Conservation (phyloP, 1,140 invertebrate genomes). For the Daktulosphaira vitifoliae region DNA sequence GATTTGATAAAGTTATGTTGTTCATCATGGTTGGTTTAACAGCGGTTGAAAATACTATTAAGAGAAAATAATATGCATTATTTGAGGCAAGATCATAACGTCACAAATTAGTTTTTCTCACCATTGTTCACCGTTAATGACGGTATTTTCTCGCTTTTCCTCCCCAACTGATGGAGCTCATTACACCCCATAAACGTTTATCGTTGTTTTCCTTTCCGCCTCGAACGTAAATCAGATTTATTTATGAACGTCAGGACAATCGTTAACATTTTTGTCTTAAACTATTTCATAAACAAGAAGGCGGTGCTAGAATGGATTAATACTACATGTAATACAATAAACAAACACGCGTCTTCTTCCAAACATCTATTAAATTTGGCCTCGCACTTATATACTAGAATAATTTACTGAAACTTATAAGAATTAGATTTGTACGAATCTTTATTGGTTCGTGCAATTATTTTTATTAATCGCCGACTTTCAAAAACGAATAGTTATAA, state of each 20-base stretch:
- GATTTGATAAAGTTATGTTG: constrained; percentile 9
- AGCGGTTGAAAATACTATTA: not conserved
- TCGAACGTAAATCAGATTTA: constrained; percentile 6
- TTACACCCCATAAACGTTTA: constrained; percentile 15
- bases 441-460: no score
- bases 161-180: not conserved
- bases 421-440: no score
- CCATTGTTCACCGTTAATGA: constrained; percentile 18
- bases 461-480: no score
- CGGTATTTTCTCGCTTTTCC: constrained; percentile 7
- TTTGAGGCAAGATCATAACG: not conserved
- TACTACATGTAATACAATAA: no score
- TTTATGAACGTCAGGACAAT: constrained; percentile 10
- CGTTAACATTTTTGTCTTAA: constrained; percentile 11
- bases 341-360: no score
- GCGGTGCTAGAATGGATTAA: no score
- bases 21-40: constrained; percentile 1
- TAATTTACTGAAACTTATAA: no score
- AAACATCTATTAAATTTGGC: no score
- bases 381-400: no score
- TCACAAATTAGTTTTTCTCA: constrained; percentile 20
- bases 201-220: constrained; percentile 5
- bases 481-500: no score
- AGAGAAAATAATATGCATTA: not conserved
- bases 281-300: constrained; percentile 1